Conservation (phyloP, 2,113 vertebrate genomes). For the Kryptolebias marmoratus region DNA sequence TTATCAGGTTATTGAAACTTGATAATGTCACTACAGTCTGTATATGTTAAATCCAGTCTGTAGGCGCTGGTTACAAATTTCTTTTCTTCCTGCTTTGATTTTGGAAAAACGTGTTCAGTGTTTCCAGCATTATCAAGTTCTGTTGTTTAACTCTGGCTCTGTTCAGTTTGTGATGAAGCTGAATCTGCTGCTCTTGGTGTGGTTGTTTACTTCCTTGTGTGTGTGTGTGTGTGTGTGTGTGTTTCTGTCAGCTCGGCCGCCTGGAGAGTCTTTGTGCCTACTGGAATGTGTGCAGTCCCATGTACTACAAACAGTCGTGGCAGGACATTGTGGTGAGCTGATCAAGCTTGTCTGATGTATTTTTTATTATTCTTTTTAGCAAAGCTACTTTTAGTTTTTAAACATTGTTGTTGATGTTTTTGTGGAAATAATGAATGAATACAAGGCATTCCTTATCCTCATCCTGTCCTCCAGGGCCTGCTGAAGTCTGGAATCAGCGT, state of each 20-base stretch:
- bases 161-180: neutral
- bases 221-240: neutral
- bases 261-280: constrained; percentile 92
- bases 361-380: neutral
- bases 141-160: neutral
- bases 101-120: too few species aligned
- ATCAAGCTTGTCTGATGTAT: too few species aligned
- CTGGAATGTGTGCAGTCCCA: constrained; percentile 88
- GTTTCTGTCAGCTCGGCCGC: constrained; percentile 83
- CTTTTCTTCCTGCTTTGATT: too few species aligned
- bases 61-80: too few species aligned
- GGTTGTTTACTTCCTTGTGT: too few species aligned
- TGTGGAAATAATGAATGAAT: neutral
- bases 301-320: constrained; percentile 84
- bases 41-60: too few species aligned
- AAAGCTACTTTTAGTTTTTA: too few species aligned
- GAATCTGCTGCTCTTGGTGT: neutral
- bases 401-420: too few species aligned
- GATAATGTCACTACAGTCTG: too few species aligned
- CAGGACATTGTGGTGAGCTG: constrained; percentile 89
- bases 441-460: neutral
- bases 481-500: constrained; percentile 87
- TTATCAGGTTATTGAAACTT: too few species aligned
- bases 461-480: constrained; percentile 72
- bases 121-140: neutral